Evolutionary conservation across 2,797 vertebrate genomes (phyloP).

Genomic region (Myotis planiceps): DNA sequence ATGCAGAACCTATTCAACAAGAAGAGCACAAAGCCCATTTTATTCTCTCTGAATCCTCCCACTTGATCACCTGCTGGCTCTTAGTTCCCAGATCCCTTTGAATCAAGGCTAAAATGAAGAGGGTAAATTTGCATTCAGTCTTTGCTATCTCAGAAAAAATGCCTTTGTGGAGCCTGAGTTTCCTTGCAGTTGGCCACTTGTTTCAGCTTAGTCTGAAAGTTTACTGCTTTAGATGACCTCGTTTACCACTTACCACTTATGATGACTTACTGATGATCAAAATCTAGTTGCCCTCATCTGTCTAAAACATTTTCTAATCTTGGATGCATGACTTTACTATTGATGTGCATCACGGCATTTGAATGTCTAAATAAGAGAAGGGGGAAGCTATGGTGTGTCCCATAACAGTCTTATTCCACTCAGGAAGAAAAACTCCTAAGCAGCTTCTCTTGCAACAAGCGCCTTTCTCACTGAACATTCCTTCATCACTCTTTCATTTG

Average conservation of each 20-base stretch:
- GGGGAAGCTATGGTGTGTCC: neutral
- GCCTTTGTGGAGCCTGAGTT: neutral
- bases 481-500: neutral
- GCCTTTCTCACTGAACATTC: neutral
- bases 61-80: conserved; percentile 46
- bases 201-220: neutral
- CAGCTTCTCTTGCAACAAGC: neutral
- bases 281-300: neutral
- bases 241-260: neutral
- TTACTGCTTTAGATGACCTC: neutral
- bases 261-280: conserved; percentile 1
- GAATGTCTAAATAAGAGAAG: neutral
- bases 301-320: neutral
- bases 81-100: conserved; percentile 24
- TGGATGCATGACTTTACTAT: neutral
- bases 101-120: conserved; percentile 53
- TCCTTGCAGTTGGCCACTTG: neutral
- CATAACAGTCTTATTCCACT: neutral
- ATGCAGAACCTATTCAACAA: conserved; percentile 48
- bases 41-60: conserved; percentile 1
- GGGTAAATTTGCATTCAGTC: conserved; percentile 2
- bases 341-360: neutral
- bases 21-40: conserved; percentile 20
- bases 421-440: neutral
- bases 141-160: conserved; percentile 17